Conservation (phyloP, 2,797 vertebrate species). For the Siniperca scherzeri region DNA sequence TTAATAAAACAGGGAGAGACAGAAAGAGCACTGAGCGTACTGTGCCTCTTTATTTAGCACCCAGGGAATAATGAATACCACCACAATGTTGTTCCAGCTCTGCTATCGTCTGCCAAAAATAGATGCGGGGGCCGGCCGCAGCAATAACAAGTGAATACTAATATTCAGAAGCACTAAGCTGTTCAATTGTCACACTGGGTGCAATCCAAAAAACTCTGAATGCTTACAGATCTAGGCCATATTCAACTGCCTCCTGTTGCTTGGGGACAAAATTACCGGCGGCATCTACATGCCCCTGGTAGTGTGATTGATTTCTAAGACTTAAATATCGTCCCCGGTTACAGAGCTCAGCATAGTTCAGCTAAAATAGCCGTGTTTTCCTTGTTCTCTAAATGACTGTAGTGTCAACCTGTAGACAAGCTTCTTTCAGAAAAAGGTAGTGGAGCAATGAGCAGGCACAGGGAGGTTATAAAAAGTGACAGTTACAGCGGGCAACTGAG, state of each 20-base stretch:
- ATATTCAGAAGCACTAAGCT: slow-evolving; percentile 68
- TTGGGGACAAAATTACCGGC: slow-evolving; percentile 50
- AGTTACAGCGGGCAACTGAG: slow-evolving; percentile 12
- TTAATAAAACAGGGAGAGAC: slow-evolving; percentile 7
- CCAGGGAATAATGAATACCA: slow-evolving; percentile 63
- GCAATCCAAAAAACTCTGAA: slow-evolving; percentile 39
- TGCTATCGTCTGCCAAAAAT: slow-evolving; percentile 76
- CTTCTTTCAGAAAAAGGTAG: slow-evolving; percentile 3
- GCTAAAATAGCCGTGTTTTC: slow-evolving; percentile 18
- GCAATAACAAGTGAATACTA: slow-evolving; percentile 73
- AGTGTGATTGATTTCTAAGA: slow-evolving; percentile 67
- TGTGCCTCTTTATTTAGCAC: slow-evolving; percentile 57
- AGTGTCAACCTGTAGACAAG: slow-evolving; percentile 10
- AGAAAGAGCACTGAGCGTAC: slow-evolving; percentile 38
- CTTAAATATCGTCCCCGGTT: slow-evolving; percentile 52
- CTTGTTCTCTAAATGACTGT: slow-evolving; percentile 41
- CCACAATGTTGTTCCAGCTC: slow-evolving; percentile 56
- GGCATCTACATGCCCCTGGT: slow-evolving; percentile 33
- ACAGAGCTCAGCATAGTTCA: slow-evolving; percentile 23
- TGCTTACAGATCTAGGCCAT: slow-evolving; percentile 63
- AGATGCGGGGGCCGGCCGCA: slow-evolving; percentile 59
- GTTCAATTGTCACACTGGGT: slow-evolving; percentile 67
- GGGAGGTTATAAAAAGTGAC: slow-evolving; percentile 21
- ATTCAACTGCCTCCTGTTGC: slow-evolving; percentile 65
- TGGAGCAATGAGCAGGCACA: not conserved